A percentile compares a stretch with the other conserved stretches of the same genome.
These are phyloP conservation scores for Agrotis segetum DNA, from an alignment of 2,888 invertebrate species.

Conservation along the genomic window DNA sequence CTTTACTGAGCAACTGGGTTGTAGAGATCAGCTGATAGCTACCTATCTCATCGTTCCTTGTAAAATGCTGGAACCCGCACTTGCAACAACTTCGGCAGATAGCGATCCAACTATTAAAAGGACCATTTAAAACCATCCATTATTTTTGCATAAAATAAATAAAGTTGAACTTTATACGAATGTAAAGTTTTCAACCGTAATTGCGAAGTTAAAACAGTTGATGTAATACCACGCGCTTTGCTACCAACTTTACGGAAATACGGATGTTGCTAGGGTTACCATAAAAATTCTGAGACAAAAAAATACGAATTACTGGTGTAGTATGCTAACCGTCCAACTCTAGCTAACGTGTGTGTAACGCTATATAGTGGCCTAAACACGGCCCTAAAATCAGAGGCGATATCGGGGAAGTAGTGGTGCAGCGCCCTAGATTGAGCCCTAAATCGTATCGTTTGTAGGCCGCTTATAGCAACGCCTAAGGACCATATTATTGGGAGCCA, in stretches of 20 bases:
- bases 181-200: constrained; percentile 47
- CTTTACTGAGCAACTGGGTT: no score
- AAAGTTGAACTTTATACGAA: constrained; percentile 28
- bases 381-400: no score
- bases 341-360: no score
- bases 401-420: no score
- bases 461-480: no score
- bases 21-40: neutral
- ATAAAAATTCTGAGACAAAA: neutral
- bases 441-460: no score
- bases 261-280: constrained; percentile 26
- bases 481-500: no score
- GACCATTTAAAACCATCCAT: neutral
- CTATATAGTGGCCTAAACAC: no score
- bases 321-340: no score
- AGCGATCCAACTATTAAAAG: neutral
- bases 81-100: neutral
- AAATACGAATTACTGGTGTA: no score
- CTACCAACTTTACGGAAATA: constrained; percentile 17
- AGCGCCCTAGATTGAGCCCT: no score
- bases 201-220: constrained; percentile 51
- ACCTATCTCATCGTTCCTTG: neutral
- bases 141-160: constrained; percentile 17
- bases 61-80: neutral
- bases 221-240: constrained; percentile 33